Evolutionary conservation across 2,888 invertebrate genomes (phyloP).

Genomic region (Sarcophaga rosellei): DNA sequence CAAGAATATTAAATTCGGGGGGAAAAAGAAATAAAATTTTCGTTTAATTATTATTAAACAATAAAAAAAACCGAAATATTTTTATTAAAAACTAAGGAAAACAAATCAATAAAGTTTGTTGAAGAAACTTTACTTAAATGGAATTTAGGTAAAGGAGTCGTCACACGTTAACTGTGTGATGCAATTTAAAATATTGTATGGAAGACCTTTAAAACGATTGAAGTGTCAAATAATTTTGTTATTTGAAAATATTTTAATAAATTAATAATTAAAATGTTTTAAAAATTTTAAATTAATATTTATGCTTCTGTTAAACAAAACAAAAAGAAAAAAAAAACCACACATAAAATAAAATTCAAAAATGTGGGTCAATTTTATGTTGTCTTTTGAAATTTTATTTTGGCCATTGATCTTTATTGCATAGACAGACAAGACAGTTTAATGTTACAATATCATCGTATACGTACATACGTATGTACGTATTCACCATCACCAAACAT

Average conservation of each 20-base stretch:
- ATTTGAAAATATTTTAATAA: not conserved
- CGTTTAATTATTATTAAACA: not conserved
- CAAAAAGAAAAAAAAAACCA: not conserved
- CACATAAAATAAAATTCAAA: not conserved
- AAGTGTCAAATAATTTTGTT: no score
- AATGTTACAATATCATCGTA: slow-evolving; percentile 24
- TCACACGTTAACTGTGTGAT: not conserved
- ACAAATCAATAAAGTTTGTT: not conserved
- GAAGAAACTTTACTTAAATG: not conserved
- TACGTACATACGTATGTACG: not conserved
- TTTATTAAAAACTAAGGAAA: not conserved
- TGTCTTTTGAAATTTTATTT: not conserved
- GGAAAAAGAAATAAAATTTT: slow-evolving; percentile 26
- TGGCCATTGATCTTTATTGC: slow-evolving; percentile 41
- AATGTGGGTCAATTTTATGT: slow-evolving; percentile 42
- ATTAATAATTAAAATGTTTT: slow-evolving; percentile 14
- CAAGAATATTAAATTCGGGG: slow-evolving; percentile 49
- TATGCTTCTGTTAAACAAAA: not conserved
- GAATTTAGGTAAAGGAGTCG: not conserved
- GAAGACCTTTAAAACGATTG: no score
- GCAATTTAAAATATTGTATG: no score
- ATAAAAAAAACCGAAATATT: not conserved
- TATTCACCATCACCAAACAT: not conserved
- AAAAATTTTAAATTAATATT: not conserved
- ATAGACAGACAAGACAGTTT: not conserved